Percentiles rank a stretch among this genome's conserved stretches.
Conservation (phyloP, 2,797 vertebrate species). For the Cyclura pinguis region DNA sequence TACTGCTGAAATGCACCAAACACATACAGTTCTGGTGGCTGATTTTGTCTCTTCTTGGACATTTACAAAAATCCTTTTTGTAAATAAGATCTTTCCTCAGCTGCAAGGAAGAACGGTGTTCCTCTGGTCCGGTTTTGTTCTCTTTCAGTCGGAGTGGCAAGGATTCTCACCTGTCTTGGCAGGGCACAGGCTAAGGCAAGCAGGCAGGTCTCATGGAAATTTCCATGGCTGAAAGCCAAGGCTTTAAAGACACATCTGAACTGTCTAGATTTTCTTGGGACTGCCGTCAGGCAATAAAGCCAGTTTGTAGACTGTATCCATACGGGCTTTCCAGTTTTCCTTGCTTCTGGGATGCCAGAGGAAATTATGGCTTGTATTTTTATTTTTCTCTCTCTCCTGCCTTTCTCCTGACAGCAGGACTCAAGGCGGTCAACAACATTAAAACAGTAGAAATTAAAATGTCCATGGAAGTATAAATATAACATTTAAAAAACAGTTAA, state of each 20-base stretch:
- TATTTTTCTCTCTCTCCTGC: too few species aligned
- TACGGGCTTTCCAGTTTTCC: background rate
- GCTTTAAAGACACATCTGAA: background rate
- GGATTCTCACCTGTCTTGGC: background rate
- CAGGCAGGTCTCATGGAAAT: background rate
- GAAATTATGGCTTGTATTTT: background rate
- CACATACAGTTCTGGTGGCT: background rate
- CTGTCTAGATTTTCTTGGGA: background rate
- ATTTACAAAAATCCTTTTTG: background rate
- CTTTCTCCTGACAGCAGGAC: too few species aligned
- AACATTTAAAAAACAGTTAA: too few species aligned
- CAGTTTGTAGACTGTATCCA: too few species aligned
- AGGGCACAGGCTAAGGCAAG: background rate
- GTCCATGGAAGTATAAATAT: too few species aligned
- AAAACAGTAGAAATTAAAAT: too few species aligned
- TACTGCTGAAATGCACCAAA: background rate
- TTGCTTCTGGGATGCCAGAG: background rate
- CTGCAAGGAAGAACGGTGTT: background rate
- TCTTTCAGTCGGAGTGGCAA: background rate
- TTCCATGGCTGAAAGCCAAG: constrained; percentile 2
- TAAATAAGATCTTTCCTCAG: background rate
- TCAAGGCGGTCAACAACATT: too few species aligned
- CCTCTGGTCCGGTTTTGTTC: background rate
- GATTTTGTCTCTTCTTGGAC: too few species aligned
- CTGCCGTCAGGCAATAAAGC: background rate